Evolutionary conservation across 2,797 vertebrate species (phyloP), one percentile per base, ranked within the genome.

Genomic region (Thaleichthys pacificus): DNA sequence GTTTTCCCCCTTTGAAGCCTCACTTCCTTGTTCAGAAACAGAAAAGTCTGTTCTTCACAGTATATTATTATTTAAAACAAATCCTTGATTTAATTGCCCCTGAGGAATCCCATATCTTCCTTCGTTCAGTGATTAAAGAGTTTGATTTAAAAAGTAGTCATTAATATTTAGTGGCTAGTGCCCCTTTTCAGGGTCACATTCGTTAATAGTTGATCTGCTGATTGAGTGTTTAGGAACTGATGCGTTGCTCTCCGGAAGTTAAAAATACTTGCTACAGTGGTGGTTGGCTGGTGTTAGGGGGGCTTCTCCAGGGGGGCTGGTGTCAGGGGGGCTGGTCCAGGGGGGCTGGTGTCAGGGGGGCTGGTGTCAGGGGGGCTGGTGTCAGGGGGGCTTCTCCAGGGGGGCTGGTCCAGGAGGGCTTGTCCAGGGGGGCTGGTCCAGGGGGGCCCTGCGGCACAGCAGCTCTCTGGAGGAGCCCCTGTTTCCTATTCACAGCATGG

Each of bases 401-500:
- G 32, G 32, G 32, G 32, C 32, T 7, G 5, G 0, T 35, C 32
- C 32, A 35, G 32, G 32, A 2, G 32, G 32, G 32, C 32, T 35
- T 1, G 0, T 7, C 32, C 32, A 35, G 32, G 32, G 32, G 32
- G 32, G 32, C 32, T 35, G 30, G 30, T 35, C 32, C 32, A 35
- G 32, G 6, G 2, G 58, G 60, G 54, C 28, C 38, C 70, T 72
- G 58, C 42, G 7, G 38, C 69, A 72, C 61, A 61, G 17, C 21
- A 60, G 51, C 61, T 65, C 49, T 51, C 56, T 74, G 47, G 61
- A 70, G 74, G 61, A 26, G 60, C 65, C 24, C 66, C 68, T 69
- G 66, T 75, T 84, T 82, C 78, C 71, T 61, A 82, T 86, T 83
- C 75, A 81, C 79, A 74, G 64, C 72, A 82, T 77, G 82, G 69